phyloP scores from a whole-genome alignment of 2,113 vertebrate species.

The Zootoca vivipara region DNA sequence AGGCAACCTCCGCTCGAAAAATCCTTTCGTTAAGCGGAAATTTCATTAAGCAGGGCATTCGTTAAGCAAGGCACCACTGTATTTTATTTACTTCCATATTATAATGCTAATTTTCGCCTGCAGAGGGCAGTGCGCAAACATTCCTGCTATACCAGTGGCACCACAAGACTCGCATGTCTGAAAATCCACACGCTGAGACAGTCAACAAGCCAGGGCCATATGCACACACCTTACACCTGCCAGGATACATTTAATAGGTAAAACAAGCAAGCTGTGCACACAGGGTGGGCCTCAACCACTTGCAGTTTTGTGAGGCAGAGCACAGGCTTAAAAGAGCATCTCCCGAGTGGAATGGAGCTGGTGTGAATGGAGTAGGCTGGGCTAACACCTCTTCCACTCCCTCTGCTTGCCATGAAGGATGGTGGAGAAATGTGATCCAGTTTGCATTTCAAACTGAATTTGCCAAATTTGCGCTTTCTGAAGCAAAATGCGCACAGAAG shows the following conservation, averaged over 20 bases:
- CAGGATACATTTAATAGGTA: not conserved
- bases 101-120: not conserved
- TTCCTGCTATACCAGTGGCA: not conserved
- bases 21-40: no score
- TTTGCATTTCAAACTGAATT: no score
- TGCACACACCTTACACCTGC: not conserved
- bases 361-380: not conserved
- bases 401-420: not conserved
- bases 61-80: no score
- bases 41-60: no score
- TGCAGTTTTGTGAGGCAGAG: not conserved
- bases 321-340: not conserved
- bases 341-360: not conserved
- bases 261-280: not conserved
- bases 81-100: not conserved
- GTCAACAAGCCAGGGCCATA: not conserved
- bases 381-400: not conserved
- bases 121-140: not conserved
- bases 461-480: no score
- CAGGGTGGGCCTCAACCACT: rapidly evolving
- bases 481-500: no score
- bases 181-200: not conserved
- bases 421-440: no score
- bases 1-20: no score
- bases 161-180: not conserved